Evolutionary conservation across 1,140 invertebrate species (phyloP).

Genomic region (Lutraria rhynchaena): DNA sequence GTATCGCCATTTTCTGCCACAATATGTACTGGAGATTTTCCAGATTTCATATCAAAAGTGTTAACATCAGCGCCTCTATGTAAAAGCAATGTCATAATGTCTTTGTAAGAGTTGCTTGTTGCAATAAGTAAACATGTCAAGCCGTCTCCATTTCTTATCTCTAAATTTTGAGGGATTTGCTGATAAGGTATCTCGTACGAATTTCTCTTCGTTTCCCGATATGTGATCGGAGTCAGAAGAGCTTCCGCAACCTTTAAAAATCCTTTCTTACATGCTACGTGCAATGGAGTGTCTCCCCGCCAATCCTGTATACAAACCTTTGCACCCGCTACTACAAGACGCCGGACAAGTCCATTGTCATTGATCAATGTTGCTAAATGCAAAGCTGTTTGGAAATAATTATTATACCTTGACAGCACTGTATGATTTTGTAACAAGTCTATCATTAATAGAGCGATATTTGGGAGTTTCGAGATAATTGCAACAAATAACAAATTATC

Average conservation of each 20-base stretch:
- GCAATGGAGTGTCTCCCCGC: conserved; percentile 87
- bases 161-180: conserved; percentile 83
- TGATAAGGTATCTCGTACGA: conserved; percentile 74
- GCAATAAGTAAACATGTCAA: conserved; percentile 86
- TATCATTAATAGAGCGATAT: conserved; percentile 20
- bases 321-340: conserved; percentile 87
- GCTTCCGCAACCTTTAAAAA: conserved; percentile 86
- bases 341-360: conserved; percentile 85
- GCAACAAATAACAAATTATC: conserved; percentile 16
- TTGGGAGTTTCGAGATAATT: conserved; percentile 6
- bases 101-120: conserved; percentile 5
- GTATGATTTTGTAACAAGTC: conserved; percentile 2
- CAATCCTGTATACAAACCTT: conserved; percentile 64
- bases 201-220: conserved; percentile 55
- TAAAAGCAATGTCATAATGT: conserved; percentile 52
- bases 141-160: conserved; percentile 90
- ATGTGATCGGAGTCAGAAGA: conserved; percentile 51
- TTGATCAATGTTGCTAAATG: conserved; percentile 88
- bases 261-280: conserved; percentile 90
- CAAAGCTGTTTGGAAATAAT: conserved; percentile 84
- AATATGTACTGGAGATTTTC: conserved; percentile 66
- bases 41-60: conserved; percentile 79
- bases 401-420: conserved; percentile 41
- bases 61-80: conserved; percentile 85
- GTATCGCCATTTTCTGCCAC: conserved; percentile 57